Conservation (phyloP, 2,888 invertebrate genomes). For the Tupiocoris notatus region DNA sequence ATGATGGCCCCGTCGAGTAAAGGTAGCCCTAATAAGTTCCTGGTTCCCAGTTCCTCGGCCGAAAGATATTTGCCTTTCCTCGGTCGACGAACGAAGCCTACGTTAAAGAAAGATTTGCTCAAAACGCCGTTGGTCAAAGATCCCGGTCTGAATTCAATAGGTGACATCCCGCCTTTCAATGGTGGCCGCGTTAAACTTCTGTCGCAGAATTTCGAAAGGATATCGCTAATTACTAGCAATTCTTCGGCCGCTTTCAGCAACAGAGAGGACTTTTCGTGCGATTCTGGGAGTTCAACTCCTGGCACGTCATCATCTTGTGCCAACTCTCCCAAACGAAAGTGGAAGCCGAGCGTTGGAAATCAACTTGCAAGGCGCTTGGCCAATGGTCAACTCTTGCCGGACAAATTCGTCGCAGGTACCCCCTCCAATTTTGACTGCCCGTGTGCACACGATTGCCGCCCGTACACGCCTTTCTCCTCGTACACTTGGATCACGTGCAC, state of each 20-base stretch:
- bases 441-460: not conserved
- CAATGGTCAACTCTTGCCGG: conserved; percentile 58
- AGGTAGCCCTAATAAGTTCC: conserved; percentile 18
- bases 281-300: conserved; percentile 60
- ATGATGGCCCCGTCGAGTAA: conserved; percentile 18
- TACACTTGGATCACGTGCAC: not conserved
- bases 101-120: conserved; percentile 42
- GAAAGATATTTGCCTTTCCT: not conserved
- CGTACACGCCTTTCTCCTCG: not conserved
- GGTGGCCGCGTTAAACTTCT: conserved; percentile 49
- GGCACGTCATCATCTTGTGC: conserved; percentile 61
- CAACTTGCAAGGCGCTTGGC: conserved; percentile 59
- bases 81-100: not conserved
- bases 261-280: conserved; percentile 47
- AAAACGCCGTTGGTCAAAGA: conserved; percentile 43
- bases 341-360: conserved; percentile 52
- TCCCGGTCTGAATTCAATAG: conserved; percentile 46
- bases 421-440: not conserved
- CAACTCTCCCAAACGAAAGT: conserved; percentile 63
- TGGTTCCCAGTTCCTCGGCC: not conserved
- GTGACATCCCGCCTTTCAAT: conserved; percentile 40
- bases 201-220: conserved; percentile 51
- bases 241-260: conserved; percentile 5
- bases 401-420: conserved; percentile 57
- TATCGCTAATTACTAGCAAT: conserved; percentile 28